Conservation (phyloP, 2,888 invertebrate genomes). For the Epirrita christyi region DNA sequence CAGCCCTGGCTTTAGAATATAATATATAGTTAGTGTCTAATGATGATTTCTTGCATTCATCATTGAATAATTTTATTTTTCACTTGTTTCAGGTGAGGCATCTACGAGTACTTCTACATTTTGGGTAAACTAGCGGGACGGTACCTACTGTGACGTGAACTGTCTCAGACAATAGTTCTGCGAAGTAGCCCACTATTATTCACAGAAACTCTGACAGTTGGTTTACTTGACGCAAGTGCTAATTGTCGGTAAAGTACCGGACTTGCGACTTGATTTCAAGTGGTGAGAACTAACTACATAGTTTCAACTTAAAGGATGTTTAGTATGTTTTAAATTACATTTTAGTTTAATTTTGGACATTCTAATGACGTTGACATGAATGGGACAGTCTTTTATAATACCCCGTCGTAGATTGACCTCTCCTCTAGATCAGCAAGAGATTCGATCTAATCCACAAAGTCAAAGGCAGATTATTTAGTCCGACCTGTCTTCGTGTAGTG, state of each 20-base stretch:
- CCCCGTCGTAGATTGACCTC: no score
- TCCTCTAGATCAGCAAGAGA: no score
- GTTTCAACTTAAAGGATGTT: no score
- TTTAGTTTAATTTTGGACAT: no score
- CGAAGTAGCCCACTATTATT: constrained; percentile 1
- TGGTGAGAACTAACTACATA: constrained; percentile 1
- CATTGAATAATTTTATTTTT: constrained; percentile 12
- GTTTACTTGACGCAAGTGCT: constrained; percentile 16
- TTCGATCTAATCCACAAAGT: no score
- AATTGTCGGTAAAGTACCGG: constrained; percentile 18
- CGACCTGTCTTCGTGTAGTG: no score
- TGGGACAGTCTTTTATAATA: no score
- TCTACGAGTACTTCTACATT: constrained; percentile 1
- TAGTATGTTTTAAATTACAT: no score
- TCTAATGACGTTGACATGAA: no score
- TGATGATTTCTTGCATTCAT: background rate
- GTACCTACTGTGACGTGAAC: constrained; percentile 6
- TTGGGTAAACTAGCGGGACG: constrained; percentile 21
- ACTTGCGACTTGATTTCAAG: constrained; percentile 10
- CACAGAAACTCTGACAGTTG: constrained; percentile 18
- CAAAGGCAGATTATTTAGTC: no score
- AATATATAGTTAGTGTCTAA: no score
- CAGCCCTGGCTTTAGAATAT: no score
- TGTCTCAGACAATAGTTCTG: constrained; percentile 11
- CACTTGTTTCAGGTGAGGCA: constrained; percentile 29